Base-by-base conservation (phyloP, 2,113 vertebrate genomes). In the Prinia subflava region DNA sequence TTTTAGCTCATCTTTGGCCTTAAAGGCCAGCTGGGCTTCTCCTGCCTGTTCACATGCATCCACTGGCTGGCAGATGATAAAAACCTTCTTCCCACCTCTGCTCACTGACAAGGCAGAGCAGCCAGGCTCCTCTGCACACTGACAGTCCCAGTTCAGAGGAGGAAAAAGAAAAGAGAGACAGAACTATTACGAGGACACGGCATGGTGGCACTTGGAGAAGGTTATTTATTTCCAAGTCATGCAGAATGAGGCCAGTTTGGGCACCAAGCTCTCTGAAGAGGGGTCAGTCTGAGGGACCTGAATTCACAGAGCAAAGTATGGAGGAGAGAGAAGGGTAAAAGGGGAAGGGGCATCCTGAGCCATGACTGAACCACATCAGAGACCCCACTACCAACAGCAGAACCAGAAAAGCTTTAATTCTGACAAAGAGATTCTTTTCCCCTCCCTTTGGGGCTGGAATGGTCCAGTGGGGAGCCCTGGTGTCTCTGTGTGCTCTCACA, bases 41-140 rank as follows among this genome's bases (percentile, higher is more conserved):
- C 46, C 37, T 85, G 49, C 23, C 37, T 57, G n/a, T 85, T 85
- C 39, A 42, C 11, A 9, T 65, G 28, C 37, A 86, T 18, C 39
- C 13, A 23, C 24, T 64, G 44, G 25, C 35, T 53, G n/a, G 25
- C 17, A 82, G n/a, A 16, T 14, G 62, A 75, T 13, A 67, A 91
- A 95, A 92, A 20, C 4, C 20, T 47, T 31, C 49, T 46, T 67
- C 39, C 27, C 31, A 53, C 27, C 31, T 18, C 37, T 82, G 49
- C 31, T 16, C 39, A 10, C 10, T 33, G 76, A 33, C 49, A 60
- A 39, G 67, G 41, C 7, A 8, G 63, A 53, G 50, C 0, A 0
- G 15, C 17, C 7, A 1, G 15, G 27, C n/a, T 86, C 19, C 18
- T 53, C 37, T 33, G 25, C 23, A 37, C 2, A 1, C 3, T 3